Base-by-base conservation (phyloP, 2,888 invertebrate species). In the Antitype chi region DNA sequence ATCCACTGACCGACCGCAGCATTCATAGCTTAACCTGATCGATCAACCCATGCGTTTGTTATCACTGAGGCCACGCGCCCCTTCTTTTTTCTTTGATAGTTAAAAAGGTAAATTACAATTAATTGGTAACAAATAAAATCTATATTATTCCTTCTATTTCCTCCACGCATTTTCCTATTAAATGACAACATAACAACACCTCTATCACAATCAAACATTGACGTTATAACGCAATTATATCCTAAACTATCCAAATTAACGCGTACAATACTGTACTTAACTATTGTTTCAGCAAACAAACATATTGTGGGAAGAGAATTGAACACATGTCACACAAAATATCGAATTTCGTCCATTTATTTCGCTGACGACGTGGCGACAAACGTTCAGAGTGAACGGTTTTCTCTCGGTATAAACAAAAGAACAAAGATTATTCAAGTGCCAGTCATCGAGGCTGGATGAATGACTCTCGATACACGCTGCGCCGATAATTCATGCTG, bases 271-370 rank as follows among this genome's bases (percentile, higher is more conserved):
- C 32, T 62, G 23, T 62, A 57, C n/a, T 55, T 74, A 66, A 53
- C 64, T 69, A 75, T 80, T 80, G 75, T 80, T 70, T 66, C 7
- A 63, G 28, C 38, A 75, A 76, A 84, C 66, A 80, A 77, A 71
- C 63, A 70, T 53, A 32, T 74, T 81, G 73, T 43, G 67, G 57
- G 17, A 28, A 68, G 47, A 66, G 63, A 75, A 74, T 75, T 85
- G 84, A 82, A 82, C 84, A 82, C 75, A 82, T 85, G 88, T 89
- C 82, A 78, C 80, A 72, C 72, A 88, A 90, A 91, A 91, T 93
- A 93, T 93, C 91, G 85, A 89, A 89, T 94, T 85, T 89, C 92
- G 82, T 91, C 92, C 91, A 93, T 93, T 93, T 92, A 91, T 73
- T 55, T 32, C 49, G 20, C 6, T 70, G n/a, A n/a, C 73, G 53